phyloP scores from a whole-genome alignment of 2,797 vertebrate species.

The Amblyopsis hoosieri region DNA sequence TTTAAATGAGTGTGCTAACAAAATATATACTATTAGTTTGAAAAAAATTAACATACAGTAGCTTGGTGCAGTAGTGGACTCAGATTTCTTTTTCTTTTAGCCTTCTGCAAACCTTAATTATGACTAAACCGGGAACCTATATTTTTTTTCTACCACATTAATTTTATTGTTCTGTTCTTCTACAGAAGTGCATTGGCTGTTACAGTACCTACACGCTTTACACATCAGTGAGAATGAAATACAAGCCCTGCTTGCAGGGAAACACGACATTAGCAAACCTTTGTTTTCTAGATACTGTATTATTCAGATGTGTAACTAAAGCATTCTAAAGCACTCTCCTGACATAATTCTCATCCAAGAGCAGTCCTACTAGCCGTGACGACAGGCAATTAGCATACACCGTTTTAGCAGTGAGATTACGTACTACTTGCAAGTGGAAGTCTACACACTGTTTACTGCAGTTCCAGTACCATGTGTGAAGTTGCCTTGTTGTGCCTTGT shows the following conservation, averaged over 20 bases:
- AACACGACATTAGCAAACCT: slow-evolving; percentile 13
- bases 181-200: slow-evolving; percentile 27
- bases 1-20: too few relatives aligned
- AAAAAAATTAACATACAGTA: too few relatives aligned
- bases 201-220: slow-evolving; percentile 12
- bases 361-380: not conserved
- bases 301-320: slow-evolving; percentile 13
- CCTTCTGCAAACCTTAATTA: not conserved
- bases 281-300: slow-evolving; percentile 25
- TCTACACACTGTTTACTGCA: slow-evolving; percentile 29
- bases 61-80: too few relatives aligned
- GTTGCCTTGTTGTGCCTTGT: slow-evolving; percentile 68
- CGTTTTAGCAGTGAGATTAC: slow-evolving; percentile 8
- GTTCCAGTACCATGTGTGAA: slow-evolving; percentile 44
- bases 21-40: too few relatives aligned
- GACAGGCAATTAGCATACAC: not conserved
- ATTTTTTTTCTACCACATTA: slow-evolving; percentile 18
- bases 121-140: slow-evolving; percentile 36
- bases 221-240: slow-evolving; percentile 25
- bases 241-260: slow-evolving; percentile 23
- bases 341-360: not conserved
- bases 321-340: slow-evolving; percentile 11
- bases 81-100: too few relatives aligned
- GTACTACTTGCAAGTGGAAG: not conserved
- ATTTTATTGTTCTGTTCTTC: slow-evolving; percentile 4